Conservation (phyloP, 30 jellyfish, hydroid and myxozoan genomes). For the Aurelia aurita region DNA sequence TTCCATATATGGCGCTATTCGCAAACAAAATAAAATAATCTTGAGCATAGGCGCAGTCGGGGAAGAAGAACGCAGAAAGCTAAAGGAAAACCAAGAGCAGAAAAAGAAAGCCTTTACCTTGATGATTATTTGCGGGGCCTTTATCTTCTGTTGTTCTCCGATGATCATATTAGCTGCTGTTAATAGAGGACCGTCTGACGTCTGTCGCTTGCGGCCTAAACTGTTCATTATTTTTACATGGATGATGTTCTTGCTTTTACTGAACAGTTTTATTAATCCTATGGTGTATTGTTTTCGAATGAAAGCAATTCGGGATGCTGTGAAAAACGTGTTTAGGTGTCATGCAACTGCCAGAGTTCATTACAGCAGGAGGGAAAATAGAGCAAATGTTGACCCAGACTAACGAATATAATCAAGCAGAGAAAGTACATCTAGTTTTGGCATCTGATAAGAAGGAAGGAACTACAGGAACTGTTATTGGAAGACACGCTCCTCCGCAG, state of each 20-base stretch:
- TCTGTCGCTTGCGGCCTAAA: background rate
- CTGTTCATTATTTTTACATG: background rate
- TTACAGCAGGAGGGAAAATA: too few relatives aligned
- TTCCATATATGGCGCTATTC: background rate
- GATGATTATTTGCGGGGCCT: background rate
- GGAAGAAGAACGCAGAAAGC: background rate
- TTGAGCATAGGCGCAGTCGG: background rate
- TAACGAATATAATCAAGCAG: too few relatives aligned
- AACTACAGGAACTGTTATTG: too few relatives aligned
- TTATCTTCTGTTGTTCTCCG: background rate
- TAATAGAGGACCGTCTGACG: background rate
- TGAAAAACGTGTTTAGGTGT: background rate
- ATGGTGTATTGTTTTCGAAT: constrained; percentile 17
- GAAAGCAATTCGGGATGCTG: background rate
- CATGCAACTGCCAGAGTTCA: too few relatives aligned
- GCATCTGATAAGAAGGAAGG: too few relatives aligned
- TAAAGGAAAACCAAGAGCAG: background rate
- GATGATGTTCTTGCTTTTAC: background rate
- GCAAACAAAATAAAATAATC: background rate
- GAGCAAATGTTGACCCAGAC: too few relatives aligned
- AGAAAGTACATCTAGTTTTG: too few relatives aligned
- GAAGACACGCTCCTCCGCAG: too few relatives aligned
- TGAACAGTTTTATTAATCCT: constrained; percentile 9
- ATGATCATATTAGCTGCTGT: background rate
- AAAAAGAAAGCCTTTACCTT: background rate